Conservation (phyloP, 2,113 vertebrate species). For the Cryptoleucopteryx plumbea region DNA sequence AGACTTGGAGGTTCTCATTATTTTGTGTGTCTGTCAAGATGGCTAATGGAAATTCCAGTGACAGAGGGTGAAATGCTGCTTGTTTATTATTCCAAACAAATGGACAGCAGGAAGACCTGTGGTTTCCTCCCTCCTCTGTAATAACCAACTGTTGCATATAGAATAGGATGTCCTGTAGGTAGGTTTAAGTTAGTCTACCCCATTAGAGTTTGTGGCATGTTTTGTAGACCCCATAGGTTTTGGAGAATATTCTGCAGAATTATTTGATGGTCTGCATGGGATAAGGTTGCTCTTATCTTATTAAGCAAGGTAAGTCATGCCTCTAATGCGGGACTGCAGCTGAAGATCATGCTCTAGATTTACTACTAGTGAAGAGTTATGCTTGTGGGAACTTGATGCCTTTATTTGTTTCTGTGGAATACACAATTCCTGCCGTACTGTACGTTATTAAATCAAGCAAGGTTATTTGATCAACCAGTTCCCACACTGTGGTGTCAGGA, state of each 20-base stretch:
- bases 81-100: neutral
- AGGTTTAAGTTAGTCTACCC: neutral
- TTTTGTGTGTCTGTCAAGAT: neutral
- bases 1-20: neutral
- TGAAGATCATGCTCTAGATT: neutral
- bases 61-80: neutral
- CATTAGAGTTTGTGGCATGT: neutral
- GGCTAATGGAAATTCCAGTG: neutral
- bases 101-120: neutral
- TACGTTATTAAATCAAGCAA: neutral
- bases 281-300: neutral
- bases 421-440: neutral
- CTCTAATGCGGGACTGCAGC: neutral
- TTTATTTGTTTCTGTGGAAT: neutral
- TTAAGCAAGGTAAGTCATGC: neutral
- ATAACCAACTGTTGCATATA: neutral
- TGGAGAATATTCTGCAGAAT: neutral
- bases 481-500: rapidly evolving
- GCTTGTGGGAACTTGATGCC: neutral
- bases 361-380: neutral
- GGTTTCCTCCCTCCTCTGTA: neutral
- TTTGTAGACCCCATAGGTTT: neutral
- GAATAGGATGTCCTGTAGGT: neutral
- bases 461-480: neutral
- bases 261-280: neutral